Percentiles rank a stretch among this genome's conserved stretches.
phyloP scores from a whole-genome alignment of 2,888 invertebrate genomes.

The Morpho deidamia region DNA sequence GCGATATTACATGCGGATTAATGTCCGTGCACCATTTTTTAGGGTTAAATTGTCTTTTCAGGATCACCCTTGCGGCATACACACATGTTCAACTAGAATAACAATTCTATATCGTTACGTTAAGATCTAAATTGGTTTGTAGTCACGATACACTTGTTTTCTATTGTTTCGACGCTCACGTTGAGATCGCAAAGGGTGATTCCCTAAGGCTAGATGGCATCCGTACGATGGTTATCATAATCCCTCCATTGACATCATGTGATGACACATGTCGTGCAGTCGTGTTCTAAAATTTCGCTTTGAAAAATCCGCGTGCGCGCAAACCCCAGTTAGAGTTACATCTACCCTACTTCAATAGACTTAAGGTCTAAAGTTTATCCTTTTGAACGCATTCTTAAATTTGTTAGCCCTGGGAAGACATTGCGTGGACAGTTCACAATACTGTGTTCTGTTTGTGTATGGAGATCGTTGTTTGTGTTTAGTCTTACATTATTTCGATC shows the following conservation, averaged over 20 bases:
- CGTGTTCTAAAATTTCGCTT: constrained; percentile 69
- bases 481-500: constrained; percentile 47
- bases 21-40: constrained; percentile 73
- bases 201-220: constrained; percentile 70
- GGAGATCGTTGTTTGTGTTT: constrained; percentile 56
- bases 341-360: constrained; percentile 31
- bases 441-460: constrained; percentile 57
- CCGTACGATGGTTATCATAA: constrained; percentile 77
- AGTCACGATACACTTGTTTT: constrained; percentile 31
- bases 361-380: constrained; percentile 32
- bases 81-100: constrained; percentile 19
- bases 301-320: constrained; percentile 44
- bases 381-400: constrained; percentile 22
- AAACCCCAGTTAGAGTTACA: constrained; percentile 23
- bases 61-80: constrained; percentile 46
- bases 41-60: constrained; percentile 78
- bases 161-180: constrained; percentile 40
- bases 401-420: constrained; percentile 56
- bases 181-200: constrained; percentile 73
- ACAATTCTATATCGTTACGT: constrained; percentile 22
- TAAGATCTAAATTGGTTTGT: constrained; percentile 33
- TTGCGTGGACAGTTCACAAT: constrained; percentile 60
- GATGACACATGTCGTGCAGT: constrained; percentile 76
- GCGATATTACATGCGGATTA: constrained; percentile 78
- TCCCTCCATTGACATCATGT: constrained; percentile 77